Evolutionary conservation across 2,113 vertebrate genomes (phyloP), one percentile per base, ranked within the genome.

Genomic region (Himantopus leucocephalus): DNA sequence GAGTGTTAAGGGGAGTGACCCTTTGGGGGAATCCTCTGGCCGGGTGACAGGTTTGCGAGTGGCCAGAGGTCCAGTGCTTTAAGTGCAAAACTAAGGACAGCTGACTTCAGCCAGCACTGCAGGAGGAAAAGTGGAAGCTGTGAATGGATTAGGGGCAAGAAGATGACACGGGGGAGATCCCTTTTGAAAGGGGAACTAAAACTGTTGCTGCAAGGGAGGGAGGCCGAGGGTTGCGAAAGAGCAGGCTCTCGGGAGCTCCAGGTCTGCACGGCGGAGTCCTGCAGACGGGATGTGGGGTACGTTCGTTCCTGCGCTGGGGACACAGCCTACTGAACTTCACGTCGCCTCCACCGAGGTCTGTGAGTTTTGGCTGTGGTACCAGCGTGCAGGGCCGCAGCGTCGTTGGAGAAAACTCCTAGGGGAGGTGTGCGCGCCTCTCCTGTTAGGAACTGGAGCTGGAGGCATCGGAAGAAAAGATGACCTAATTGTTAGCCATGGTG

Each of bases 281-380:
- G 37, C 14, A 4, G 34, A 3, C 15, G 41, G 80, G n/a, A 32
- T 41, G 18, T 4, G 37, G 62, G 62, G 30, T 35, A 4, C 16
- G 9, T 34, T 47, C 41, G 9, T 34, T 47, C 41, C 22, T 32
- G 52, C 9, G 8, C 10, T 41, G 22, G 72, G 73, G 50, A 5
- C 4, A 0, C 56, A 50, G 48, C 48, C 48, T 24, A 7, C 22
- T 8, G 66, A 30, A 11, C n/a, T 24, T 8, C 43, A 3, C 3
- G 2, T 30, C 4, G 1, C 43, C 39, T 35, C 17, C 1, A 1
- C 30, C 3, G 7, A 62, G 29, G n/a, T n/a, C 45, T 6, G 6
- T 24, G 30, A 8, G 39, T 10, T 47, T 4, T 7, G 18, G 66
- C 66, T 14, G 63, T 4, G 16, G n/a, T 10, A 15, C 10, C 11